Conservation (phyloP, 2,888 invertebrate genomes). For the Pristionchus mayeri region DNA sequence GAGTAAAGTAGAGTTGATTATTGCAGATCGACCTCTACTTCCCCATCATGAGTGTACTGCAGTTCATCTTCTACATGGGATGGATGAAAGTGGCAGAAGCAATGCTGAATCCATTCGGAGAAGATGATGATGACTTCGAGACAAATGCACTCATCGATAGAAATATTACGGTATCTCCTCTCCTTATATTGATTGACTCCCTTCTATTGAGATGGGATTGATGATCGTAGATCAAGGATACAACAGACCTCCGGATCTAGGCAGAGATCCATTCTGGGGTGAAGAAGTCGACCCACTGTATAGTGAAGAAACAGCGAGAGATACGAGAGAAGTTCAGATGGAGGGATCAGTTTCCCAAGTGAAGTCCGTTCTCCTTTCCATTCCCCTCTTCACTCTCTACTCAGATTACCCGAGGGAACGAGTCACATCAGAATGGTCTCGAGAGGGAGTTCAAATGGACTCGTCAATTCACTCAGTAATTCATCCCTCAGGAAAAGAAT, state of each 20-base stretch:
- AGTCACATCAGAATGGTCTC: constrained; percentile 67
- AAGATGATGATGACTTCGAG: constrained; percentile 68
- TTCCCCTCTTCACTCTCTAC: neutral
- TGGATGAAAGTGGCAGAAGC: constrained; percentile 74
- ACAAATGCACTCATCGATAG: constrained; percentile 68
- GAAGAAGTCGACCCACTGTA: constrained; percentile 66
- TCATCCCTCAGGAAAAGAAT: constrained; percentile 45
- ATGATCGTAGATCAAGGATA: constrained; percentile 74
- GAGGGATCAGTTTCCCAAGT: constrained; percentile 47
- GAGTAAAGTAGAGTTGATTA: neutral
- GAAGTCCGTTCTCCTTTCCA: constrained; percentile 10
- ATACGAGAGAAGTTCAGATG: neutral
- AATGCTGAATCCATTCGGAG: constrained; percentile 70
- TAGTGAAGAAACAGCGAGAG: constrained; percentile 56
- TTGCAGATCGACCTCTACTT: constrained; percentile 70
- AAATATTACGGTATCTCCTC: constrained; percentile 63
- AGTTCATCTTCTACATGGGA: constrained; percentile 75
- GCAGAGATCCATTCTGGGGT: constrained; percentile 73
- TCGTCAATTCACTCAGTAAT: constrained; percentile 17
- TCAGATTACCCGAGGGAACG: constrained; percentile 63
- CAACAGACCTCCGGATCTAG: constrained; percentile 68
- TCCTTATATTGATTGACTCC: neutral
- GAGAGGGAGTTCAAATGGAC: constrained; percentile 48
- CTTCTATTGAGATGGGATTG: constrained; percentile 64
- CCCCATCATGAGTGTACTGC: constrained; percentile 74